Evolutionary conservation across 2,113 vertebrate genomes (phyloP), one percentile per base, ranked within the genome.

Genomic region (Pipra filicauda): DNA sequence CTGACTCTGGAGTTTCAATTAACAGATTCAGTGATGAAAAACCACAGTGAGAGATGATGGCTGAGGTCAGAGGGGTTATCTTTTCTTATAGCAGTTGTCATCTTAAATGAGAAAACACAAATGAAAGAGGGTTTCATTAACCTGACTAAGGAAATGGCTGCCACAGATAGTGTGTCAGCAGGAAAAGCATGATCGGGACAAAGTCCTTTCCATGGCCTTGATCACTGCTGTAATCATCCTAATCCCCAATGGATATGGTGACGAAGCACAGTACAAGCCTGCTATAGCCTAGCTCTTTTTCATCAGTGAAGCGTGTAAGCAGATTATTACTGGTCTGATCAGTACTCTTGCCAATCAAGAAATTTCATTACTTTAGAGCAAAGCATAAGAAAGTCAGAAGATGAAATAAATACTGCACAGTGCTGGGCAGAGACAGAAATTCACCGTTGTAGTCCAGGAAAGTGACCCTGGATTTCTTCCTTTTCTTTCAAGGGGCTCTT

Each of bases 41-140:
- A 35, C 4, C 30, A 39, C 59, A 57, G 87, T 49, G 66, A 87
- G 78, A 91, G 30, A 64, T 57, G 84, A 94, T 87, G 30, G 48
- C 62, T 74, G 89, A 92, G 89, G 91, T 94, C 89, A 94, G 43
- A 70, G 59, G 85, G 87, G 78, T 92, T 93, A 69, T 90, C 33
- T 83, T 80, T 86, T 84, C 71, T 64, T 46, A 70, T 37, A 69
- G 49, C 39, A 57, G 61, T 89, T 92, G 72, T 81, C 72, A 75
- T 93, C 57, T 71, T 65, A 93, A 91, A 77, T 44, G 37, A 84
- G 44, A 91, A 93, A 92, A 96, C 80, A 73, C 30, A 94, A 85
- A 44, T 6, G 6, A 81, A 85, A 83, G 44, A 31, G 26, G 9
- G 1, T 87, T 89, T 94, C 51, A 87, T 76, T 91, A 84, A 81